These are phyloP conservation scores for Aphidius gifuensis DNA, from an alignment of 1,140 invertebrate genomes.

Conservation along the genomic window DNA sequence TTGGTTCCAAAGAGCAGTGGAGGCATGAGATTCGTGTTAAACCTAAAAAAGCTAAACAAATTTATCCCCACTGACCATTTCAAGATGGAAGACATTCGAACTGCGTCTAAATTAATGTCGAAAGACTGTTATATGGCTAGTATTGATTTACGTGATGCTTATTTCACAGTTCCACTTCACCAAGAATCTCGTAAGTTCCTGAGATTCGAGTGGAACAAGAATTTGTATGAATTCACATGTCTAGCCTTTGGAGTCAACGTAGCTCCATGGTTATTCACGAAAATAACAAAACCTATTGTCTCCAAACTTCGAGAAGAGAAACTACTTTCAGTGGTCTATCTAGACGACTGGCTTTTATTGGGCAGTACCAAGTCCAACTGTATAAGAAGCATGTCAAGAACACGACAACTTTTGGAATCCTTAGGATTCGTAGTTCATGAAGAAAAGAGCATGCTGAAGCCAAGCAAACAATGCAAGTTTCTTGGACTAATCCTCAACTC, in stretches of 20 bases:
- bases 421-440: too few relatives aligned
- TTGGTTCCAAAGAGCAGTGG: conserved; percentile 32
- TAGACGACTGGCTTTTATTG: neutral
- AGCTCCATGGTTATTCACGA: too few relatives aligned
- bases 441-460: too few relatives aligned
- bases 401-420: conserved; percentile 7
- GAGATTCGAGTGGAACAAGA: conserved; percentile 8
- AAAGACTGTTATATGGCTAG: conserved; percentile 21
- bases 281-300: too few relatives aligned
- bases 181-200: neutral
- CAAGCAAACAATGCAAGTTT: too few relatives aligned
- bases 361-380: conserved; percentile 11
- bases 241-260: too few relatives aligned
- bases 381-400: neutral
- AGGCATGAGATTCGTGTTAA: conserved; percentile 31
- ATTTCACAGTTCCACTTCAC: conserved; percentile 26
- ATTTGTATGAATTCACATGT: too few relatives aligned
- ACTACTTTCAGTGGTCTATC: neutral
- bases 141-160: conserved; percentile 38
- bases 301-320: neutral
- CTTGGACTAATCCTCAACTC: too few relatives aligned
- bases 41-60: conserved; percentile 31
- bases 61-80: conserved; percentile 30
- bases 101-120: conserved; percentile 29
- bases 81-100: conserved; percentile 31